These are phyloP conservation scores for Papilio helenus DNA, from an alignment of 1,140 invertebrate species.

Conservation along the genomic window DNA sequence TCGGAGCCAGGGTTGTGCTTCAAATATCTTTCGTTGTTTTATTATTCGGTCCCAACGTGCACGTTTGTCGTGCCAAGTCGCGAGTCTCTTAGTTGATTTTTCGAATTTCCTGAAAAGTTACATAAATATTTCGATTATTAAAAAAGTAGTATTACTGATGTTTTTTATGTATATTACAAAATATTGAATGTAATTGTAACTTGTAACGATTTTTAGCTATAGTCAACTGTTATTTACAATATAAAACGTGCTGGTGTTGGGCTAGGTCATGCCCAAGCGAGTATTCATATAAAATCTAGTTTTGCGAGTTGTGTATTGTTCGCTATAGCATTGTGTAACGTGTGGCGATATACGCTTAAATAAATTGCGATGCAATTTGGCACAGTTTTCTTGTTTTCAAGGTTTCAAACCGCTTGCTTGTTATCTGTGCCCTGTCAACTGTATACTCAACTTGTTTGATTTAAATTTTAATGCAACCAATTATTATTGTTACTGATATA, in stretches of 20 bases:
- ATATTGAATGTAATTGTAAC: no score
- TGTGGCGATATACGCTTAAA: conserved; percentile 38
- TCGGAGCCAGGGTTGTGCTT: conserved; percentile 15
- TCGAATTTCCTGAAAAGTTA: neutral
- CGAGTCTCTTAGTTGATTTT: neutral
- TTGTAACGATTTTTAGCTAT: neutral
- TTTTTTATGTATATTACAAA: no score
- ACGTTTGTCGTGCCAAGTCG: neutral
- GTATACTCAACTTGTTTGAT: neutral
- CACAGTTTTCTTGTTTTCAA: conserved; percentile 52
- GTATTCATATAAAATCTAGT: conserved; percentile 12
- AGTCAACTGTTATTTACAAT: neutral
- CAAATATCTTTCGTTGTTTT: neutral
- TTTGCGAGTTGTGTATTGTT: neutral
- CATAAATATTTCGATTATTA: neutral
- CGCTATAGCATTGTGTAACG: conserved; percentile 27
- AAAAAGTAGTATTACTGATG: no score
- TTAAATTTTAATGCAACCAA: neutral
- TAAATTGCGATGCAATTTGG: conserved; percentile 46
- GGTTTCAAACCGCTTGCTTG: conserved; percentile 47
- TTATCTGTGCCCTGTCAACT: conserved; percentile 49
- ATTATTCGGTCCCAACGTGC: neutral
- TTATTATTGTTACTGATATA: neutral
- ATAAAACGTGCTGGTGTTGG: neutral
- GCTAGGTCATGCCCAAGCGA: neutral